Evolutionary conservation across 2,888 invertebrate species (phyloP), one percentile per base, ranked within the genome.

Genomic region (Mayetiola destructor): DNA sequence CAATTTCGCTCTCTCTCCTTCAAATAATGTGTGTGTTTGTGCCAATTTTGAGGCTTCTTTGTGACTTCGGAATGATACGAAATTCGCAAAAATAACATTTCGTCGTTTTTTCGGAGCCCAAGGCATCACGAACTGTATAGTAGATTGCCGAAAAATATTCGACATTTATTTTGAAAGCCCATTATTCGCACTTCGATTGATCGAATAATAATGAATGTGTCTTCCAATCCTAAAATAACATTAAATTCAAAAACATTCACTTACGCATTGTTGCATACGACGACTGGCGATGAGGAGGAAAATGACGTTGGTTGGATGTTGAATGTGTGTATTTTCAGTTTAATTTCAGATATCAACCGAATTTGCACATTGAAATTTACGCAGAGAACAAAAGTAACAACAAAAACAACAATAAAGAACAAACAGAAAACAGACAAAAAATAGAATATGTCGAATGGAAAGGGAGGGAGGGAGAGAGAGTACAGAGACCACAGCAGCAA

Each of bases 101-200:
- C n/a, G n/a, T n/a, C n/a, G n/a, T n/a, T n/a, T n/a, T n/a, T n/a
- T n/a, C n/a, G n/a, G n/a, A n/a, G n/a, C n/a, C n/a, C n/a, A n/a
- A n/a, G n/a, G n/a, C n/a, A n/a, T n/a, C n/a, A n/a, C n/a, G n/a
- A n/a, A n/a, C n/a, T n/a, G n/a, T n/a, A n/a, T n/a, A n/a, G n/a
- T n/a, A n/a, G n/a, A n/a, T n/a, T n/a, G n/a, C n/a, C 6, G 23
- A 9, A 42, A 9, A 10, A 42, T n/a, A 21, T 5, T 48, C 48
- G 27, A 48, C 48, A 27, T 48, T n/a, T n/a, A n/a, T n/a, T n/a
- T 27, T 27, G 27, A 48, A 48, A 27, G 48, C 48, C 48, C 27
- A 27, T 48, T 48, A 48, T n/a, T 48, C 29, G 48, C 48, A 48
- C 48, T 48, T 48, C 48, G 27, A 27, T 48, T 48, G 48, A 48